Evolutionary conservation across 2,888 invertebrate genomes (phyloP).

Genomic region (Heliconius hortense): DNA sequence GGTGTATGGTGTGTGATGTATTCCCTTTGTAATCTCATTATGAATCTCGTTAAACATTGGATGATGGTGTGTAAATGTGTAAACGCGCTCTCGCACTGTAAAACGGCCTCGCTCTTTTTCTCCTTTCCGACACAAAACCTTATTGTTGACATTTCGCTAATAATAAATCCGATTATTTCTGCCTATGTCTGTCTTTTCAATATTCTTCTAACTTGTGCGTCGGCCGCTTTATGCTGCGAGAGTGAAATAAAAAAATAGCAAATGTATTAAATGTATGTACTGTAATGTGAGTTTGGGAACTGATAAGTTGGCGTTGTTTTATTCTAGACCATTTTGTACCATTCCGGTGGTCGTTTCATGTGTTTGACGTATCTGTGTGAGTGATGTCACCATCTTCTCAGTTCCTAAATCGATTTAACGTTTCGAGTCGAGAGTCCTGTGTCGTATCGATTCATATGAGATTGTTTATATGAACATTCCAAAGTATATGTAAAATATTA

Average conservation of each 20-base stretch:
- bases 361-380: constrained; percentile 46
- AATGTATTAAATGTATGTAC: constrained; percentile 63
- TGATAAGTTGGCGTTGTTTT: constrained; percentile 55
- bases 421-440: constrained; percentile 47
- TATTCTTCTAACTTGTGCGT: constrained; percentile 38
- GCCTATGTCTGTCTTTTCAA: constrained; percentile 13
- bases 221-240: constrained; percentile 53
- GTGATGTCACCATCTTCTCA: constrained; percentile 43
- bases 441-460: constrained; percentile 73
- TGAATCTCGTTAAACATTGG: constrained; percentile 79
- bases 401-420: constrained; percentile 38
- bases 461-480: constrained; percentile 80
- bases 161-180: constrained; percentile 21
- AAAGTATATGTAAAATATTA: constrained; percentile 82
- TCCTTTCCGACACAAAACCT: constrained; percentile 16
- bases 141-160: constrained; percentile 24
- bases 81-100: constrained; percentile 58
- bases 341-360: constrained; percentile 48
- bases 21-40: constrained; percentile 77
- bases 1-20: constrained; percentile 49
- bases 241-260: constrained; percentile 72
- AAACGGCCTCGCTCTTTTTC: constrained; percentile 38
- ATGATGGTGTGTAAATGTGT: constrained; percentile 75
- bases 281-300: constrained; percentile 46
- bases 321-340: constrained; percentile 58